Conservation (phyloP, 2,113 vertebrate species). For the Panurus biarmicus region DNA sequence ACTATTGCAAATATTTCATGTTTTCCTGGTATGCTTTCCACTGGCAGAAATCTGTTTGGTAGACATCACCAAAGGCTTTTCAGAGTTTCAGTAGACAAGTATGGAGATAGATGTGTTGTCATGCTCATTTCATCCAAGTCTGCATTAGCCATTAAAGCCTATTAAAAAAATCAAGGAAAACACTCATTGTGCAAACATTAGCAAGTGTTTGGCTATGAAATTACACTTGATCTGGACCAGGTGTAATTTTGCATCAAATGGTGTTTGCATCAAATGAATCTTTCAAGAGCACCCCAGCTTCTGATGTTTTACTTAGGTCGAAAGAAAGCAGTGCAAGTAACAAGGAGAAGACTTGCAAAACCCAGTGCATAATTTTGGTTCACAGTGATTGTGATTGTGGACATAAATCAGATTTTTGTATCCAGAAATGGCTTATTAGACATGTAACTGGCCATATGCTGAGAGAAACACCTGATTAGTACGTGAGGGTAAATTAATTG, state of each 20-base stretch:
- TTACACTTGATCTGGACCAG: not conserved
- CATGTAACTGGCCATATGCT: not conserved
- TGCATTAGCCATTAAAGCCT: not conserved
- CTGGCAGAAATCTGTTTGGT: not conserved
- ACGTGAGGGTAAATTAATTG: not conserved
- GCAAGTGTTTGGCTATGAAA: not conserved
- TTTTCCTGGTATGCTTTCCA: not conserved
- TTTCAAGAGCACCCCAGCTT: not conserved
- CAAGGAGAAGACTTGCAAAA: not conserved
- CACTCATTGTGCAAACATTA: not conserved
- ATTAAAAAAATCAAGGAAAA: not conserved
- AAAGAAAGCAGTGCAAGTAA: not conserved
- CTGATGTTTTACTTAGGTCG: not conserved
- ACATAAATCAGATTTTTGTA: not conserved
- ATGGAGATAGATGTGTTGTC: not conserved
- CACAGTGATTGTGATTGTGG: not conserved
- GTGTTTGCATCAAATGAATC: not conserved
- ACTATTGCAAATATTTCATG: slow-evolving; percentile 5
- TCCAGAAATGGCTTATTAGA: not conserved
- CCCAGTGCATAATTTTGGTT: not conserved
- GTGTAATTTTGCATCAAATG: no score
- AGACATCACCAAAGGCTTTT: not conserved
- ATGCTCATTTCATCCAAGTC: not conserved
- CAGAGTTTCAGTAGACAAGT: not conserved
- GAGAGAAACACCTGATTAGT: not conserved